Conservation (phyloP, 1,140 invertebrate species). For the Limonius californicus region DNA sequence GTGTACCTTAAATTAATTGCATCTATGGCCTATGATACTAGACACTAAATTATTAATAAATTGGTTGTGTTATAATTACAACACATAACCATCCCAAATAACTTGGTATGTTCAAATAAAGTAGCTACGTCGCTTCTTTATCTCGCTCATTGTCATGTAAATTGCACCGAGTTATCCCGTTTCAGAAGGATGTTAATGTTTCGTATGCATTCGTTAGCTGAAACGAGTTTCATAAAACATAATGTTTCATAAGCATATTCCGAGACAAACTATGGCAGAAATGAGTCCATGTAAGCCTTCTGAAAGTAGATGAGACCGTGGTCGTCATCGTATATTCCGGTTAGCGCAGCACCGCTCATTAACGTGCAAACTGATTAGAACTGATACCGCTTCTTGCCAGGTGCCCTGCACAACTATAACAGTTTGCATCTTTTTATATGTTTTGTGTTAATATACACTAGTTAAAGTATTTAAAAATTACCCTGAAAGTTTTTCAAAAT, state of each 20-base stretch:
- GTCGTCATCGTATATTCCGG: conserved; percentile 23
- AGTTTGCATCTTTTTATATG: too few relatives aligned
- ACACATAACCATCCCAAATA: conserved; percentile 8
- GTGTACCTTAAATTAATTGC: too few relatives aligned
- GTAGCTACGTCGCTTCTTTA: conserved; percentile 7
- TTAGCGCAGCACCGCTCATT: conserved; percentile 20
- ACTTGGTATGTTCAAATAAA: conserved; percentile 12
- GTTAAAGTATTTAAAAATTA: too few relatives aligned
- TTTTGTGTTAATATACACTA: too few relatives aligned
- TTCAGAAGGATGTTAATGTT: conserved; percentile 16
- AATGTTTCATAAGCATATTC: conserved; percentile 35
- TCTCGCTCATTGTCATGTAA: conserved; percentile 14
- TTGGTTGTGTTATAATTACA: conserved; percentile 6
- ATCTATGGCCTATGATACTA: too few relatives aligned
- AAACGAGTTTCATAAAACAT: conserved; percentile 30
- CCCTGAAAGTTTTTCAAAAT: too few relatives aligned
- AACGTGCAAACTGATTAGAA: conserved; percentile 23
- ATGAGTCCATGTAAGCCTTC: conserved; percentile 22
- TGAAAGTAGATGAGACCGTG: conserved; percentile 24
- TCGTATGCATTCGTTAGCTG: conserved; percentile 15
- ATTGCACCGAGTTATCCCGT: conserved; percentile 14
- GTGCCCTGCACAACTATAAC: not conserved
- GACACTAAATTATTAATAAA: not conserved
- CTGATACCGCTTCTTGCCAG: conserved; percentile 1
- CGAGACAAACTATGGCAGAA: conserved; percentile 28